phyloP scores from a whole-genome alignment of 2,888 invertebrate genomes.

The Pseudococcus viburni region DNA sequence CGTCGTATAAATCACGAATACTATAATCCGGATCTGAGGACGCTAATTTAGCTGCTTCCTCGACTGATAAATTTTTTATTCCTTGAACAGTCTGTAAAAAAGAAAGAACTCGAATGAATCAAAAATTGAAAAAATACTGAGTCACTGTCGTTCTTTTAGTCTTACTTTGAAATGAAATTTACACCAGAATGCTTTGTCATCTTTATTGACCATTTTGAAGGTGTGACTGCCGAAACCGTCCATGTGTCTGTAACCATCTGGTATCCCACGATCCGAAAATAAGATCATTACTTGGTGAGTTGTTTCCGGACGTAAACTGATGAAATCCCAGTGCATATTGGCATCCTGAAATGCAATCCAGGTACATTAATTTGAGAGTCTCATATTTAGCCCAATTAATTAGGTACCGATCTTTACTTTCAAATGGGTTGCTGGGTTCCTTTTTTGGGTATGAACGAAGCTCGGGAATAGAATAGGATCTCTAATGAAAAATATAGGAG shows the following conservation, averaged over 20 bases:
- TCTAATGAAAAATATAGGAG: slow-evolving; percentile 92
- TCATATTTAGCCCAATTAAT: no score
- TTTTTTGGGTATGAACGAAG: slow-evolving; percentile 96
- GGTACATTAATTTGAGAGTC: no score
- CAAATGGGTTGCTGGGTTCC: slow-evolving; percentile 92
- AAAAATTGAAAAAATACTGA: not conserved
- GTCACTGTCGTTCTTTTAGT: no score
- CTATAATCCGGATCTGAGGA: slow-evolving; percentile 90
- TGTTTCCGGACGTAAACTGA: slow-evolving; percentile 88
- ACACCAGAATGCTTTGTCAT: slow-evolving; percentile 82
- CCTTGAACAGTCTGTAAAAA: slow-evolving; percentile 83
- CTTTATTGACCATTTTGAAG: slow-evolving; percentile 88
- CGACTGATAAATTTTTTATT: slow-evolving; percentile 83
- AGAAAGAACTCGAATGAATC: not conserved
- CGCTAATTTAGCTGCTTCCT: slow-evolving; percentile 80
- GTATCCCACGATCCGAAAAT: slow-evolving; percentile 93
- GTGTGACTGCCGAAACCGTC: slow-evolving; percentile 97
- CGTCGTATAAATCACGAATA: slow-evolving; percentile 90
- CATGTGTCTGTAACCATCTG: slow-evolving; percentile 94
- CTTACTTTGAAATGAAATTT: slow-evolving; percentile 91
- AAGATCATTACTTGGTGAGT: slow-evolving; percentile 88
- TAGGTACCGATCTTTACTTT: slow-evolving; percentile 74
- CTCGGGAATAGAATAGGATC: slow-evolving; percentile 93
- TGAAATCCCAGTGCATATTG: slow-evolving; percentile 97
- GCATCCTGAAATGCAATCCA: slow-evolving; percentile 76